Conservation (phyloP, 2,797 vertebrate genomes). For the Lycodopsis pacificus region DNA sequence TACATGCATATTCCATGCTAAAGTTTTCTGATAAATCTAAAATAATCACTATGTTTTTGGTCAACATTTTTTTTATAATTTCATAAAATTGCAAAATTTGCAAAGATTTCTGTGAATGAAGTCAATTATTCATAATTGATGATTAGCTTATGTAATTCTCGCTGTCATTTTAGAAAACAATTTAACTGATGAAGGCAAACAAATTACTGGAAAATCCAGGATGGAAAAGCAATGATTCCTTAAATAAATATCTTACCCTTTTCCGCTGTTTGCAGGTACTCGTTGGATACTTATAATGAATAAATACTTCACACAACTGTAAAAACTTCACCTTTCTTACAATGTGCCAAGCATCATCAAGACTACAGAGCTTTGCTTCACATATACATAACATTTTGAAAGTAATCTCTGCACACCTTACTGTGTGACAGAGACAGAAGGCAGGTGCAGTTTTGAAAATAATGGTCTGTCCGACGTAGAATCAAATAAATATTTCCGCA, state of each 20-base stretch:
- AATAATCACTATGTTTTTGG: background rate
- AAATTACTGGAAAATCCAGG: background rate
- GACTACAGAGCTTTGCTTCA: background rate
- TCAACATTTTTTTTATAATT: background rate
- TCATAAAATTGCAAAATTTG: background rate
- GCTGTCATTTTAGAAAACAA: background rate
- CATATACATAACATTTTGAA: background rate
- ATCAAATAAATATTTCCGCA: background rate
- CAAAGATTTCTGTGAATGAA: background rate
- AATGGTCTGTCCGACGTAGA: background rate
- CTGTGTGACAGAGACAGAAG: background rate
- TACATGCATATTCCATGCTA: background rate
- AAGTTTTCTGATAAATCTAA: background rate
- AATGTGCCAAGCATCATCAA: background rate
- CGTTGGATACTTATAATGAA: background rate
- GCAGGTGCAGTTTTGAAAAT: background rate
- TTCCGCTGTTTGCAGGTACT: background rate
- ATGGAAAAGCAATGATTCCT: constrained; percentile 2
- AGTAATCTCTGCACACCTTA: background rate
- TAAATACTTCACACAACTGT: background rate
- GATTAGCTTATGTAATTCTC: background rate
- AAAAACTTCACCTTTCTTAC: background rate
- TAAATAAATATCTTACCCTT: background rate
- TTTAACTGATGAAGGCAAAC: background rate
- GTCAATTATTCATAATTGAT: background rate